These are phyloP conservation scores for Pontoporia blainvillei DNA, from an alignment of 2,113 vertebrate genomes.

Conservation along the genomic window DNA sequence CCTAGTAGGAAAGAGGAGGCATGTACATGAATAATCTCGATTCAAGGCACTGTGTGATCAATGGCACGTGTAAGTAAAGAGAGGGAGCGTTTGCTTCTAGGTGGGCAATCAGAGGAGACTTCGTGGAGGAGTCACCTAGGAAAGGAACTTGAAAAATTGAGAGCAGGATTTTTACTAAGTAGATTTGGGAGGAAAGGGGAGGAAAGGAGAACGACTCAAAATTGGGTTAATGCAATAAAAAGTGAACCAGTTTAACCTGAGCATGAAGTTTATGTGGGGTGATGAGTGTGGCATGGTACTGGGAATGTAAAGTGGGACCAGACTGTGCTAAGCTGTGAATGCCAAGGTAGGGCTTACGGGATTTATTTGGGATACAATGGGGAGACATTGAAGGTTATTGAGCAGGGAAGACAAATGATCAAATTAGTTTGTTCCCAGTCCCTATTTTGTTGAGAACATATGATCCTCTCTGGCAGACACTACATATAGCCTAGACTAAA, in stretches of 20 bases:
- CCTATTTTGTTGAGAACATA: constrained; percentile 44
- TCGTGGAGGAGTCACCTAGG: not conserved
- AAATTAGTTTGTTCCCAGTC: constrained; percentile 20
- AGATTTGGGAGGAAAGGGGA: not conserved
- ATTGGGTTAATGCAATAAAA: not conserved
- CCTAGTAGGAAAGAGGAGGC: not conserved
- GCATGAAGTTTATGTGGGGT: not conserved
- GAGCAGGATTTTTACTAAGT: not conserved
- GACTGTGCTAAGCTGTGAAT: not conserved
- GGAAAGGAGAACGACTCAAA: not conserved
- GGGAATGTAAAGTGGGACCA: not conserved
- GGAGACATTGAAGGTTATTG: not conserved
- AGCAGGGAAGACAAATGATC: constrained; percentile 39
- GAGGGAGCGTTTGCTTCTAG: not conserved
- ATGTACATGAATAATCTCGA: not conserved
- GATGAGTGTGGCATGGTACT: not conserved
- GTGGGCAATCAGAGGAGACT: not conserved
- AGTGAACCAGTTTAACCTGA: not conserved
- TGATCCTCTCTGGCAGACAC: constrained; percentile 49
- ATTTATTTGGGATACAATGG: not conserved
- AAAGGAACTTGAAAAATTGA: not conserved
- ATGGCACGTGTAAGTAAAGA: not conserved
- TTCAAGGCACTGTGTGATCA: not conserved
- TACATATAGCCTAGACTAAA: not conserved
- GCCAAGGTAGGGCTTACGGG: not conserved